A percentile compares a stretch with the other conserved stretches of the same genome.
Conservation (phyloP, 2,888 invertebrate genomes). For the Drosophila diplacantha region DNA sequence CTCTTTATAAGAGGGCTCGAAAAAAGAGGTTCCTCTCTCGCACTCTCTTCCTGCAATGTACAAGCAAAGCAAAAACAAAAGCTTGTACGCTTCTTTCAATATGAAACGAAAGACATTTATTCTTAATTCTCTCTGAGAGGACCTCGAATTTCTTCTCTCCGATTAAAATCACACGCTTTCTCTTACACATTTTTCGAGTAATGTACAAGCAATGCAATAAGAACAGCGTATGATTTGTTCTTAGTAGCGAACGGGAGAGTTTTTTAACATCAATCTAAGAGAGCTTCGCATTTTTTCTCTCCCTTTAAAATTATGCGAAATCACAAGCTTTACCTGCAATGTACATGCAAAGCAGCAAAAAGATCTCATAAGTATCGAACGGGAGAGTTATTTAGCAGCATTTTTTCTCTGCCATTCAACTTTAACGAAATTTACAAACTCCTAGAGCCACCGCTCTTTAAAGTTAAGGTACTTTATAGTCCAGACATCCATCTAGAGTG, state of each 20-base stretch:
- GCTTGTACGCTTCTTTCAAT: not conserved
- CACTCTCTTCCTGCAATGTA: not conserved
- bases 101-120: not conserved
- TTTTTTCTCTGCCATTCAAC: not conserved
- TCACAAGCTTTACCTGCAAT: too few species aligned
- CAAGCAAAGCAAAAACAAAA: not conserved
- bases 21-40: not conserved
- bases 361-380: not conserved
- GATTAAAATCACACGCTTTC: not conserved
- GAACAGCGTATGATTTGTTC: too few species aligned
- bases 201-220: not conserved
- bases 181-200: not conserved
- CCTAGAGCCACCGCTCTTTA: not conserved
- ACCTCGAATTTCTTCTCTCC: not conserved
- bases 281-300: not conserved
- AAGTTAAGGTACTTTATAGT: not conserved
- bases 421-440: not conserved
- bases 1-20: not conserved
- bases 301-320: too few species aligned
- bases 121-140: not conserved
- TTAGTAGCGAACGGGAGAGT: too few species aligned
- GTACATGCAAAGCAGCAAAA: not conserved
- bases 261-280: too few species aligned
- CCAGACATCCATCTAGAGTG: conserved; percentile 4
- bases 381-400: not conserved